These are phyloP conservation scores for Bombylius discolor DNA, from an alignment of 2,888 invertebrate species.

Conservation along the genomic window DNA sequence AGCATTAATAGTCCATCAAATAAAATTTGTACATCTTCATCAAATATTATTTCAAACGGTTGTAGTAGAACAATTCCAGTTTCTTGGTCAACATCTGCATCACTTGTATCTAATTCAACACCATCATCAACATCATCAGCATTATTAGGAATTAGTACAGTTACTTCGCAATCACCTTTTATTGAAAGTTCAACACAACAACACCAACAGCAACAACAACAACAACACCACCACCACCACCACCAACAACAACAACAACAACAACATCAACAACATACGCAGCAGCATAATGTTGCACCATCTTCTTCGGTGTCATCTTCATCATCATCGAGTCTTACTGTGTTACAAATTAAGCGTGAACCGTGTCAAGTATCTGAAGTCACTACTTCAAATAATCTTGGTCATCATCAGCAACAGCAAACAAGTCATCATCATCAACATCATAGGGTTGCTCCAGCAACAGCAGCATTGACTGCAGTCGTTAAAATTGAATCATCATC, in stretches of 20 bases:
- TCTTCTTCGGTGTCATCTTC: conserved; percentile 13
- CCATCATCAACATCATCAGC: conserved; percentile 1
- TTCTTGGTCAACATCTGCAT: conserved; percentile 14
- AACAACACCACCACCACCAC: conserved; percentile 1
- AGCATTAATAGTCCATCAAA: conserved; percentile 10
- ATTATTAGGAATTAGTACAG: not conserved
- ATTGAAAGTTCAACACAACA: not conserved
- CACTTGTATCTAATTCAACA: conserved; percentile 1
- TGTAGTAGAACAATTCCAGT: conserved; percentile 20
- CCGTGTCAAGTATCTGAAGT: conserved; percentile 37
- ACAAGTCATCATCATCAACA: conserved; percentile 13
- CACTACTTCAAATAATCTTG: conserved; percentile 33
- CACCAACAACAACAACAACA: not conserved
- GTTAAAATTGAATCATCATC: conserved; percentile 36
- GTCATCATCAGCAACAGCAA: conserved; percentile 20
- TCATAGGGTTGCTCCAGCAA: conserved; percentile 21
- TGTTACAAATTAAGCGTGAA: conserved; percentile 35
- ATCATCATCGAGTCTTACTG: conserved; percentile 25
- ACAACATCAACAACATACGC: conserved; percentile 4
- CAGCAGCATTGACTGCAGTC: conserved; percentile 29
- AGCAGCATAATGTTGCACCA: conserved; percentile 4
- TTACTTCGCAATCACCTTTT: not conserved
- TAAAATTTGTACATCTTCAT: conserved; percentile 7
- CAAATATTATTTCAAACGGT: conserved; percentile 13
- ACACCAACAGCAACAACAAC: not conserved